Evolutionary conservation across 2,888 invertebrate species (phyloP).

Genomic region (Empis livida): DNA sequence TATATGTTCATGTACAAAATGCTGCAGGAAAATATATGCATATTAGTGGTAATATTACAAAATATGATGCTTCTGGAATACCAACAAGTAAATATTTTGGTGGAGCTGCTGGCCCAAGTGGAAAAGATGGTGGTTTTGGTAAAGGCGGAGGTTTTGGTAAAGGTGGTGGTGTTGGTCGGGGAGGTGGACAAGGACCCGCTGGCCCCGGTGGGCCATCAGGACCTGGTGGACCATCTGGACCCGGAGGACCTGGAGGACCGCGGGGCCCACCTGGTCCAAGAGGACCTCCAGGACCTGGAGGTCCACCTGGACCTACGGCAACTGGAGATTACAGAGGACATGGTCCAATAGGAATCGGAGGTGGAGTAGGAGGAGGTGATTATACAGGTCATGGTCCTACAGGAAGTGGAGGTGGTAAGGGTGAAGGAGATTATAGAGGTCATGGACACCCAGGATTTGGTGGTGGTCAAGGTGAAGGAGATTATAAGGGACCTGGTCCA

Average conservation of each 20-base stretch:
- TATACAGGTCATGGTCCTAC: background rate
- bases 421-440: background rate
- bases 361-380: background rate
- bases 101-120: too few relatives aligned
- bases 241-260: conserved; percentile 15
- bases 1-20: background rate
- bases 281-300: background rate
- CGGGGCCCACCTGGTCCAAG: background rate
- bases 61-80: background rate
- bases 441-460: background rate
- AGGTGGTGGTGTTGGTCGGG: conserved; percentile 18
- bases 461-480: background rate
- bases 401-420: background rate
- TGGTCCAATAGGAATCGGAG: background rate
- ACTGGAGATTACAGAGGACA: background rate
- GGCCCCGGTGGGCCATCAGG: conserved; percentile 22
- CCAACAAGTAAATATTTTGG: background rate
- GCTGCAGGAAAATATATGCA: background rate
- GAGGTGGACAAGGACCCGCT: conserved; percentile 27
- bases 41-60: background rate
- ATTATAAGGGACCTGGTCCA: background rate
- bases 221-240: conserved; percentile 23
- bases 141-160: conserved; percentile 25
- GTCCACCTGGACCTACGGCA: background rate
- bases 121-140: conserved; percentile 23